Base-by-base conservation (phyloP, 92 coral and sea anemone species). In the Metridium senile region DNA sequence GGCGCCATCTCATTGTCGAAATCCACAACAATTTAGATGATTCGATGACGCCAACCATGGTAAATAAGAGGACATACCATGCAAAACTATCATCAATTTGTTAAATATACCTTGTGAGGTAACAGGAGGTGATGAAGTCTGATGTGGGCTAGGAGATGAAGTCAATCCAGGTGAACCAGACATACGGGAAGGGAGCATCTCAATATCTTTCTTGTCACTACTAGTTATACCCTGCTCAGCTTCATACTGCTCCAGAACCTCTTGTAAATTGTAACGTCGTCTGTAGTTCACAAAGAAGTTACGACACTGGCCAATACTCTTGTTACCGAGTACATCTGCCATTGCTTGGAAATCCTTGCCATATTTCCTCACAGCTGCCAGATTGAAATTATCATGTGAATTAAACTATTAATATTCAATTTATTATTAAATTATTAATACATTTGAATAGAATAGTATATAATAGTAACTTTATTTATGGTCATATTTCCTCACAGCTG, bases 271-370 rank as follows among this genome's bases (percentile, higher is more conserved):
- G 77, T 84, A 95, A 22, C 99, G 97, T 26, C 97, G 87, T 22
- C 97, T 85, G 74, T 95, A 93, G 84, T 95, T 95, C 81, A 95
- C 97, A 70, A 92, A 95, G 93, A 95, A 95, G 66, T 92, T 95
- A 25, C 99, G 93, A 72, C 99, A 95, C 78, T 95, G 99, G 71
- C 99, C 85, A 28, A 95, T 87, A 11, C 96, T 95, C 89, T 95
- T 95, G 91, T 95, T 95, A 11, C 97, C 97, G 9, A 95, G 59
- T 30, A 95, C 99, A 52, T 95, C 99, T 4, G 97, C 99, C 99
- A 95, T 95, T 77, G 99, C 99, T 85, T 95, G 99, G 76, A 95
- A 95, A 76, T 95, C 99, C 71, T 95, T 95, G 39, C 99, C 99
- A 61, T 95, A 95, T 74, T 92, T 92, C 61, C 99, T 90, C 16